Evolutionary conservation across 2,888 invertebrate species (phyloP).

Genomic region (Noctua janthe): DNA sequence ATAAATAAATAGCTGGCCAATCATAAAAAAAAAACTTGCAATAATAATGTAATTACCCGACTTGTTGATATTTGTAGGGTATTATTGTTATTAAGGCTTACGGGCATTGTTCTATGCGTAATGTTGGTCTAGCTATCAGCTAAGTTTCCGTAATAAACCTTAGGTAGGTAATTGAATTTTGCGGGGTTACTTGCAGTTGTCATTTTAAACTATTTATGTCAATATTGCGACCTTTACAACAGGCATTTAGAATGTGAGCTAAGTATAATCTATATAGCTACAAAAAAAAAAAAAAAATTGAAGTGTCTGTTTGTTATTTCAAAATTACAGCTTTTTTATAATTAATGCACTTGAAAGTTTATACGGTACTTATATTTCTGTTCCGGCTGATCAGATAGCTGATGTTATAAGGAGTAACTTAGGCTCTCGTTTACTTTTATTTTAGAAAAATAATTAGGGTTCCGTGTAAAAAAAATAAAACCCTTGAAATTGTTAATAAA

Average conservation of each 20-base stretch:
- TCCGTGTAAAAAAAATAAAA: background rate
- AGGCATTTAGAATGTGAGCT: background rate
- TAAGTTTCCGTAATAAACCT: background rate
- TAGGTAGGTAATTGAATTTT: slow-evolving; percentile 9
- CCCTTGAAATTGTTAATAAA: background rate
- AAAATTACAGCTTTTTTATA: too few species aligned
- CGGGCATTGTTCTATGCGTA: background rate
- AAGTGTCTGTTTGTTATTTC: too few species aligned
- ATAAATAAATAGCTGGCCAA: slow-evolving; percentile 38
- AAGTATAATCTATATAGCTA: background rate
- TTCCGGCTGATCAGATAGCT: too few species aligned
- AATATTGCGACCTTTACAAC: background rate
- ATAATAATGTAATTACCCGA: slow-evolving; percentile 14
- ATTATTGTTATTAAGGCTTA: slow-evolving; percentile 3
- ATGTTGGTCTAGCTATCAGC: slow-evolving; percentile 3
- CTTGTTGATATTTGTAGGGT: slow-evolving; percentile 13
- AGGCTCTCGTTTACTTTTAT: too few species aligned
- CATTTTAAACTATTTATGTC: background rate
- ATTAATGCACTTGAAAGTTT: too few species aligned
- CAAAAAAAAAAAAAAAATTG: too few species aligned
- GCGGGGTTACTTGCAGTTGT: background rate
- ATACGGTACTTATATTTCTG: too few species aligned
- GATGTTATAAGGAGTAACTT: too few species aligned
- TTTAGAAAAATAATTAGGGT: too few species aligned
- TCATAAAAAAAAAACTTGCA: slow-evolving; percentile 48